These are phyloP conservation scores for Eupithecia insigniata DNA, from an alignment of 2,888 invertebrate genomes.

Conservation along the genomic window DNA sequence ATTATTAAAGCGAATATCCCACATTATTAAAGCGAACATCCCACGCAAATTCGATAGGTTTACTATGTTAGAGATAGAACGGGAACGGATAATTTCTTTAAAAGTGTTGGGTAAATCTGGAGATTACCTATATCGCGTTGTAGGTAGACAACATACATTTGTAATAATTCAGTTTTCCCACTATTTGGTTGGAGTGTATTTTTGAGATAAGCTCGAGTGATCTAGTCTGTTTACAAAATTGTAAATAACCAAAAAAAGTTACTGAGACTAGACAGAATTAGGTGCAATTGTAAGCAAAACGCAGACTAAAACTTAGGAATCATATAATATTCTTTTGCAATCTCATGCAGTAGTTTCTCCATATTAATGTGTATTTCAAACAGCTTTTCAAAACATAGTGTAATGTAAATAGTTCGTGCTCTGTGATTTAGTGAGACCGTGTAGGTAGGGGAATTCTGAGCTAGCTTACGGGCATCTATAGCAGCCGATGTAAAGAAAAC, in stretches of 20 bases:
- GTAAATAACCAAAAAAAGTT: neutral
- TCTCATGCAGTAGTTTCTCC: neutral
- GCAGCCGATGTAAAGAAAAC: conserved; percentile 37
- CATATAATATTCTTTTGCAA: neutral
- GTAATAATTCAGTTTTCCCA: conserved; percentile 53
- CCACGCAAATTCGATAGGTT: neutral
- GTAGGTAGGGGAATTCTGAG: conserved; percentile 14
- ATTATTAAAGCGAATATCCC: neutral
- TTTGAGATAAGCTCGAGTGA: conserved; percentile 49
- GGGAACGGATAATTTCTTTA: conserved; percentile 46
- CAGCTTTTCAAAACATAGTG: conserved; percentile 1
- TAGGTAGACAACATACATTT: no score
- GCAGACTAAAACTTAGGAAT: neutral
- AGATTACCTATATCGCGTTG: conserved; percentile 53
- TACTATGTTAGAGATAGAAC: conserved; percentile 22
- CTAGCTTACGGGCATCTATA: conserved; percentile 38
- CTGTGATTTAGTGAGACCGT: conserved; percentile 21
- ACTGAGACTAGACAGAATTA: neutral
- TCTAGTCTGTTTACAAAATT: conserved; percentile 4
- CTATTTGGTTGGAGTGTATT: conserved; percentile 51
- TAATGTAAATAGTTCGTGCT: conserved; percentile 19
- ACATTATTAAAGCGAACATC: neutral
- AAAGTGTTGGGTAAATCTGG: conserved; percentile 42
- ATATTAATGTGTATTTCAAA: conserved; percentile 35
- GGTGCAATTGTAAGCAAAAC: neutral